phyloP scores from a whole-genome alignment of 2,888 invertebrate species.

The Drosophila neonasuta region DNA sequence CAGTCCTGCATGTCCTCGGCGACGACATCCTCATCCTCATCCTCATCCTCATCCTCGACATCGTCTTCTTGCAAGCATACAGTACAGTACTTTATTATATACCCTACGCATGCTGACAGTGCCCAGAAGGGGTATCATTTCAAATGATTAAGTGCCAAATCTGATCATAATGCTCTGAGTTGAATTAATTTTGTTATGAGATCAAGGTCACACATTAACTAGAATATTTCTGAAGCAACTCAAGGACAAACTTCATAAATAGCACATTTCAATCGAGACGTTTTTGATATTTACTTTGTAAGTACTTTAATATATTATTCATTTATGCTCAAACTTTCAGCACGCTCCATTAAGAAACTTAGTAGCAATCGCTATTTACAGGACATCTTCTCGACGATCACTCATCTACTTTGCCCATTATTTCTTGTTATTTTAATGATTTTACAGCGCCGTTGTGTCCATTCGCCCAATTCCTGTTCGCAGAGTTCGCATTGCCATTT shows the following conservation, averaged over 20 bases:
- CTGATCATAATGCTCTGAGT: background rate
- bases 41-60: conserved; percentile 28
- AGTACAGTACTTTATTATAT: conserved; percentile 37
- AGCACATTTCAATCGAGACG: background rate
- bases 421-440: conserved; percentile 72
- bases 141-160: background rate
- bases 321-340: background rate
- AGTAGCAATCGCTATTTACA: background rate
- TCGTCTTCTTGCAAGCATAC: conserved; percentile 56
- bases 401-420: background rate
- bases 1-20: conserved; percentile 42
- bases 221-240: background rate
- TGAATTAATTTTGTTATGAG: background rate
- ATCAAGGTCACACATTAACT: background rate
- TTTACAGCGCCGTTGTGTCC: conserved; percentile 61
- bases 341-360: too few relatives aligned
- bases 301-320: background rate
- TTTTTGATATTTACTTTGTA: background rate
- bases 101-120: background rate
- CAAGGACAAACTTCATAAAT: background rate
- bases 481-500: conserved; percentile 22
- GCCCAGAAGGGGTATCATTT: background rate
- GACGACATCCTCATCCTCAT: conserved; percentile 31
- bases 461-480: conserved; percentile 40
- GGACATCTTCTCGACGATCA: conserved; percentile 9